phyloP scores from a whole-genome alignment of 2,888 invertebrate genomes.

The Asteroscopus sphinx region DNA sequence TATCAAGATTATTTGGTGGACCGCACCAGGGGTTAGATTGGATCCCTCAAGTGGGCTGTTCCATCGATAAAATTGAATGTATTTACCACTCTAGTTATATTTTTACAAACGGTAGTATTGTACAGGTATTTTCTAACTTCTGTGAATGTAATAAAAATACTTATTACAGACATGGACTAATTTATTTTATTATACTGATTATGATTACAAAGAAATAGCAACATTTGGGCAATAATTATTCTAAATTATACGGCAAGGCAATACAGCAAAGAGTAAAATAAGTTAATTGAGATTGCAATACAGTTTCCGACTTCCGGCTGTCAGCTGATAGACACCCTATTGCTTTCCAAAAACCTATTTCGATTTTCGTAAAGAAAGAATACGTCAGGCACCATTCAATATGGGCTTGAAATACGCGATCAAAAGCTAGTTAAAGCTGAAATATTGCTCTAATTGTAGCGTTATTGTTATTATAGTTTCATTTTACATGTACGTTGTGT shows the following conservation, averaged over 20 bases:
- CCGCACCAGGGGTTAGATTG: too few species aligned
- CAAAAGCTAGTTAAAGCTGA: conserved; percentile 90
- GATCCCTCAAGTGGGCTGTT: too few species aligned
- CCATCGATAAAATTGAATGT: too few species aligned
- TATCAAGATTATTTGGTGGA: too few species aligned
- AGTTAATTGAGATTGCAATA: too few species aligned
- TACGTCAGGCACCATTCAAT: conserved; percentile 90
- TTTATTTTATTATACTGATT: background rate
- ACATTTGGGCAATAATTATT: conserved; percentile 51
- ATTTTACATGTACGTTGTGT: conserved; percentile 89
- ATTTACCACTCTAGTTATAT: too few species aligned
- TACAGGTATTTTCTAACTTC: too few species aligned
- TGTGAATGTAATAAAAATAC: too few species aligned
- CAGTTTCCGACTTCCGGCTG: conserved; percentile 82
- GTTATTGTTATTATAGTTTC: conserved; percentile 89
- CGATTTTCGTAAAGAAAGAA: conserved; percentile 88
- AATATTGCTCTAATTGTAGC: conserved; percentile 89
- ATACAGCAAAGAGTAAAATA: too few species aligned
- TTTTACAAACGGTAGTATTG: too few species aligned
- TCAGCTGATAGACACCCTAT: conserved; percentile 87
- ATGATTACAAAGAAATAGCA: conserved; percentile 24
- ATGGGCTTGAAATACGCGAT: conserved; percentile 90
- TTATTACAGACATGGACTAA: conserved; percentile 24
- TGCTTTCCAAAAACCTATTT: conserved; percentile 87
- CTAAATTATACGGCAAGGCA: conserved; percentile 62